Conservation (phyloP, 2,888 invertebrate species). For the Campoletis raptor region DNA sequence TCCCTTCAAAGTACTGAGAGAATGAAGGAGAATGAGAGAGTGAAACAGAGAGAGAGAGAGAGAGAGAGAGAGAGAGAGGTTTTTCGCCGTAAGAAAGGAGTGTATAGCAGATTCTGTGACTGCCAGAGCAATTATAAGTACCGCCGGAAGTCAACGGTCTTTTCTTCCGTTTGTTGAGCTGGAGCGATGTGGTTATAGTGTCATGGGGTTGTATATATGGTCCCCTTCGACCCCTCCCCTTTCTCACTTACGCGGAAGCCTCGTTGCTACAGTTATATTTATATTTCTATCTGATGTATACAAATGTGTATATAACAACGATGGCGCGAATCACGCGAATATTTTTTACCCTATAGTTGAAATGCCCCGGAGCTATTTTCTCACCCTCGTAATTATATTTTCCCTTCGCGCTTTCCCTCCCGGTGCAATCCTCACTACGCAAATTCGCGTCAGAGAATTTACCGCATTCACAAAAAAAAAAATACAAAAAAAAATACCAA, state of each 20-base stretch:
- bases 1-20: slow-evolving; percentile 16
- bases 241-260: slow-evolving; percentile 37
- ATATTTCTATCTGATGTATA: background rate
- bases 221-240: slow-evolving; percentile 9
- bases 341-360: slow-evolving; percentile 51
- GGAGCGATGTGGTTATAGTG: slow-evolving; percentile 18
- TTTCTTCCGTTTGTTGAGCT: slow-evolving; percentile 67
- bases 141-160: slow-evolving; percentile 80
- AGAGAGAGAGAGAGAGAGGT: slow-evolving; percentile 5
- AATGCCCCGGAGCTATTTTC: slow-evolving; percentile 79
- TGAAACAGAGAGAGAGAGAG: background rate
- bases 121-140: slow-evolving; percentile 80
- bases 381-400: slow-evolving; percentile 82
- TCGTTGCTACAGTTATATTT: slow-evolving; percentile 15
- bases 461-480: slow-evolving; percentile 35
- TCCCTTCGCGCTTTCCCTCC: slow-evolving; percentile 72
- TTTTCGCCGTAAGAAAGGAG: background rate
- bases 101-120: slow-evolving; percentile 66
- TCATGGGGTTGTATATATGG: slow-evolving; percentile 42
- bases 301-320: slow-evolving; percentile 10
- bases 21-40: background rate
- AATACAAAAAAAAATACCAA: slow-evolving; percentile 16
- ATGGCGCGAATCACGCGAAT: slow-evolving; percentile 60
- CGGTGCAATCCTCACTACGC: slow-evolving; percentile 45
- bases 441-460: slow-evolving; percentile 31